Evolutionary conservation across 2,113 vertebrate species (phyloP), one percentile per base, ranked within the genome.

Genomic region (Orthonyx spaldingii): DNA sequence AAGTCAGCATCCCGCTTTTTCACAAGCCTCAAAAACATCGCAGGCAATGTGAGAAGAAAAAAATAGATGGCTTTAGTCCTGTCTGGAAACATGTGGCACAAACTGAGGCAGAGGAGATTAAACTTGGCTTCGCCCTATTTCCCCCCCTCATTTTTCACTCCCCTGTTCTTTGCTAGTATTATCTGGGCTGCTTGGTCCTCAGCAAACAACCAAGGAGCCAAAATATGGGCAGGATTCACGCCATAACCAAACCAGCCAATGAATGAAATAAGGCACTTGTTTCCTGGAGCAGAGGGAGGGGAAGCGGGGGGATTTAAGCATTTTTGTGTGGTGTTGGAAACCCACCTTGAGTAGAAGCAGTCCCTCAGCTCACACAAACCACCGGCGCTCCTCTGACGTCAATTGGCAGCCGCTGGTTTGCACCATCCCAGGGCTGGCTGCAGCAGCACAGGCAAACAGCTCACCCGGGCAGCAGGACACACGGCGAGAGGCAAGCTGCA

Each of bases 181-280:
- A 74, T 90, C 68, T 74, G 86, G 15, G 50, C 60, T 66, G 42
- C 83, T 80, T 0, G 9, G 55, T 61, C 85, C 66, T 84, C 83
- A 94, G 83, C 93, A 96, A 95, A 94, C 83, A 94, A 50, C 72
- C 33, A 16, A 86, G 79, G 65, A 80, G 88, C 85, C 94, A 93
- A 95, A 94, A 81, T 94, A 93, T 47, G 83, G 93, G 68, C 39
- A 65, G 92, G 94, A 95, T 69, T 69, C 80, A 72, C 8, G 59
- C 94, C 95, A 92, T 96, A 86, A 92, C 86, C 95, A 85, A 97
- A 77, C 46, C 42, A 53, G 55, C 52, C 84, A 61, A 74, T 57
- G 84, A 74, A 86, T 90, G 88, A 96, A 93, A 94, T 30, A 74
- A 80, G 94, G 89, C 52, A n/a, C 83, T 96, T 97, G 88, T 93